Evolutionary conservation across 2,888 invertebrate species (phyloP), one percentile per base, ranked within the genome.

Genomic region (Mimas tiliae): DNA sequence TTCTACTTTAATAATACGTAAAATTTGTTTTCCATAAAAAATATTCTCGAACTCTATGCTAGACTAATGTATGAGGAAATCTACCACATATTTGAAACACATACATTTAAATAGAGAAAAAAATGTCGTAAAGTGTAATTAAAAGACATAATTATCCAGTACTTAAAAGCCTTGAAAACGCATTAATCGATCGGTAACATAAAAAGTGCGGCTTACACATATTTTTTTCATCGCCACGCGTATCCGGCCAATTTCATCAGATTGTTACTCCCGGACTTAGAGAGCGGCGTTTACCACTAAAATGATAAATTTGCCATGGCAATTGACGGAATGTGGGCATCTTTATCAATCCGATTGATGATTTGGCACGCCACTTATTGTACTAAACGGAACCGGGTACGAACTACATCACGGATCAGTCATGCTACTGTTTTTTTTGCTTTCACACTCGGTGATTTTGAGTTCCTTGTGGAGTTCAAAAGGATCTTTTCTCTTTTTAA

Each of bases 191-290:
- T 65, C 47, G 55, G 50, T 65, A 58, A 65, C 48, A 55, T 65
- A 65, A 65, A 47, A 62, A 34, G 47, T n/a, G 52, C 55, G 42
- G 62, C 51, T 4, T 33, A 7, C n/a, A 62, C 47, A 33, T 33
- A 14, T 7, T 55, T 68, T 67, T 68, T 58, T 42, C 58, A 1
- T 42, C 12, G 38, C 19, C 19, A 42, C 58, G 58, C 6, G 62
- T 63, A 72, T 66, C 63, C 50, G 65, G 48, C 71, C 69, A 73
- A 50, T 65, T 67, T 38, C 65, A 45, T 63, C 63, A 74, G 80
- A 79, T 77, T 80, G 68, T 79, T 80, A 78, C 76, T 79, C 81
- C 81, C 80, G 80, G 80, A 81, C 72, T 72, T 71, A 63, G 62
- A 65, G 51, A 67, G 64, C 65, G 42, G 64, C 65, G 42, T 47